These are phyloP conservation scores for Rhabdophis nuchalis DNA, from an alignment of 2,797 vertebrate species.

Conservation along the genomic window DNA sequence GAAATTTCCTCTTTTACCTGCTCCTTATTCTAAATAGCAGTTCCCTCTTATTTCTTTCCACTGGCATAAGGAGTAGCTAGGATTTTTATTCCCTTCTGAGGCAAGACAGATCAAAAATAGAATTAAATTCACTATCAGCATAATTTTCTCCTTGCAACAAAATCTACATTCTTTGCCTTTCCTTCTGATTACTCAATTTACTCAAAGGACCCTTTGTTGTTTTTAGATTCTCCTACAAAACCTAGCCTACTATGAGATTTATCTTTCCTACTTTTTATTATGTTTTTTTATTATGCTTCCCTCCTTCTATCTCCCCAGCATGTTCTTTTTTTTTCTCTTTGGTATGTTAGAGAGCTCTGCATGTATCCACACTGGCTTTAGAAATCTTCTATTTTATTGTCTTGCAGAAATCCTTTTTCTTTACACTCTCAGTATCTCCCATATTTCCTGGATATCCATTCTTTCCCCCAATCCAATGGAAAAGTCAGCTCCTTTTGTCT, in stretches of 20 bases:
- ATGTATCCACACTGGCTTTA: background rate
- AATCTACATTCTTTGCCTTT: background rate
- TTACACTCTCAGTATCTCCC: background rate
- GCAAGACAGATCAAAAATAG: background rate
- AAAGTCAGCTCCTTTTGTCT: background rate
- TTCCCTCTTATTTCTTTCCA: background rate
- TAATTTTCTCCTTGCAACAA: background rate
- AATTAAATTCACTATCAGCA: background rate
- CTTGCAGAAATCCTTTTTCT: background rate
- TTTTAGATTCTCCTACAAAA: background rate
- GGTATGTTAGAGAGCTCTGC: background rate
- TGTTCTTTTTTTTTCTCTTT: background rate
- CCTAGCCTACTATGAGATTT: background rate
- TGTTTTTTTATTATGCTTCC: background rate
- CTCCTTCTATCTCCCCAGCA: background rate
- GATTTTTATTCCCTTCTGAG: background rate
- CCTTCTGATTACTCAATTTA: background rate
- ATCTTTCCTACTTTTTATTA: background rate
- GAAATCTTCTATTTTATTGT: background rate
- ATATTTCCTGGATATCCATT: background rate
- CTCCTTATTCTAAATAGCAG: background rate
- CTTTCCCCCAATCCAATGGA: background rate
- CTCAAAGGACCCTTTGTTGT: background rate
- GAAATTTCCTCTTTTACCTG: background rate
- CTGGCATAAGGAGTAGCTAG: background rate